These are phyloP conservation scores for Heptranchias perlo DNA, from an alignment of 2,113 vertebrate species.

Conservation along the genomic window DNA sequence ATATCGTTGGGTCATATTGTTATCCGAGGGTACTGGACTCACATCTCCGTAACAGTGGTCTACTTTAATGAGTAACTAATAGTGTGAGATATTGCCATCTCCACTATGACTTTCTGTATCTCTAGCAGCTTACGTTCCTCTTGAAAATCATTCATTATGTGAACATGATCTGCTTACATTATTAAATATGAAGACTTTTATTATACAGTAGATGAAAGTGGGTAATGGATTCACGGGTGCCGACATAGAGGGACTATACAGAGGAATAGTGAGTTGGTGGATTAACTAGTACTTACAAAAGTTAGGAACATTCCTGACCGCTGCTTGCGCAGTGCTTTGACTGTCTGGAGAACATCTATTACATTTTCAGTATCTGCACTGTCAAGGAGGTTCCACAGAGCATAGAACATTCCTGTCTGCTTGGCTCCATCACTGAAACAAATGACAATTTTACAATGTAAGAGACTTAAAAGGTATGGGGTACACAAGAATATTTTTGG, in stretches of 20 bases:
- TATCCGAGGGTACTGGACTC: background rate
- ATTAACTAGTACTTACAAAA: constrained; percentile 62
- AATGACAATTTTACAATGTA: constrained; percentile 22
- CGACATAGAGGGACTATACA: background rate
- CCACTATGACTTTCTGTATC: background rate
- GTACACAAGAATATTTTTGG: background rate
- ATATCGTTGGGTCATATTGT: background rate
- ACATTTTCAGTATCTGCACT: constrained; percentile 78
- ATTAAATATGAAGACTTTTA: background rate
- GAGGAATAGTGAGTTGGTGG: background rate
- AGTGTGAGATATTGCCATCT: background rate
- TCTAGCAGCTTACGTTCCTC: background rate
- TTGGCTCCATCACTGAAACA: constrained; percentile 75
- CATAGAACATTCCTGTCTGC: constrained; percentile 77
- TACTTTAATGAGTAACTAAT: background rate
- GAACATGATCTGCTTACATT: background rate
- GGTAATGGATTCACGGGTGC: background rate
- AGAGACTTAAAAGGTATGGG: background rate
- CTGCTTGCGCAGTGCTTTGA: constrained; percentile 75
- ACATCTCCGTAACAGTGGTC: background rate
- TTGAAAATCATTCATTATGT: background rate
- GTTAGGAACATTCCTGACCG: constrained; percentile 66
- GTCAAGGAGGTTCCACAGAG: constrained; percentile 83
- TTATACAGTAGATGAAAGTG: background rate
- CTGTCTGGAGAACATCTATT: constrained; percentile 84